Percentiles rank a stretch among this genome's conserved stretches.
phyloP scores from a whole-genome alignment of 2,113 vertebrate species.

The Porphyrio hochstetteri region DNA sequence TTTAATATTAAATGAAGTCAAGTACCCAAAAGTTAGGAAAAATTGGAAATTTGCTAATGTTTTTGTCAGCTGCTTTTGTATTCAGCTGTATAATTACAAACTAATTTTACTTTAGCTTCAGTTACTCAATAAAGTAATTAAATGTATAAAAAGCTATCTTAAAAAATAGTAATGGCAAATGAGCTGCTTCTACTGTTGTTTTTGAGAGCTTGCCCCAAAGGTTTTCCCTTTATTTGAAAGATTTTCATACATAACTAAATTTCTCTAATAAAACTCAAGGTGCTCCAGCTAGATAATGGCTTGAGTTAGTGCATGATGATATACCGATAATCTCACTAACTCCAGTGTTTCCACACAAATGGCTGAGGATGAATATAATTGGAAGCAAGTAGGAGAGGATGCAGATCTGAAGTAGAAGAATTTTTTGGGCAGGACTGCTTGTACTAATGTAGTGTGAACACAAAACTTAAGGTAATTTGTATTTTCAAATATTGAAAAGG shows the following conservation, averaged over 20 bases:
- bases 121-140: not conserved
- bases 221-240: not conserved
- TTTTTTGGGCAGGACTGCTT: not conserved
- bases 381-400: not conserved
- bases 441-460: not conserved
- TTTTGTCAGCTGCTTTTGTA: not conserved
- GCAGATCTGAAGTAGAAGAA: not conserved
- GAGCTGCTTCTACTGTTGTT: not conserved
- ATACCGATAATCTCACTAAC: not conserved
- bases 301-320: not conserved
- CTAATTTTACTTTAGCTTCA: not conserved
- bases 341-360: not conserved
- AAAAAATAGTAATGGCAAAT: not conserved
- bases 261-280: not conserved
- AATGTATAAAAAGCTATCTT: not conserved
- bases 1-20: not conserved
- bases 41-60: not conserved
- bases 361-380: accelerated
- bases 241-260: not conserved
- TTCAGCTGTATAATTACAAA: not conserved
- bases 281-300: not conserved
- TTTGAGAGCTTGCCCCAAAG: not conserved
- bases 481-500: not conserved
- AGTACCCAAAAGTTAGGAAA: not conserved
- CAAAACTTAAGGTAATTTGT: not conserved